Base-by-base conservation (phyloP, 2,113 vertebrate genomes). In the Ceratotherium simum region DNA sequence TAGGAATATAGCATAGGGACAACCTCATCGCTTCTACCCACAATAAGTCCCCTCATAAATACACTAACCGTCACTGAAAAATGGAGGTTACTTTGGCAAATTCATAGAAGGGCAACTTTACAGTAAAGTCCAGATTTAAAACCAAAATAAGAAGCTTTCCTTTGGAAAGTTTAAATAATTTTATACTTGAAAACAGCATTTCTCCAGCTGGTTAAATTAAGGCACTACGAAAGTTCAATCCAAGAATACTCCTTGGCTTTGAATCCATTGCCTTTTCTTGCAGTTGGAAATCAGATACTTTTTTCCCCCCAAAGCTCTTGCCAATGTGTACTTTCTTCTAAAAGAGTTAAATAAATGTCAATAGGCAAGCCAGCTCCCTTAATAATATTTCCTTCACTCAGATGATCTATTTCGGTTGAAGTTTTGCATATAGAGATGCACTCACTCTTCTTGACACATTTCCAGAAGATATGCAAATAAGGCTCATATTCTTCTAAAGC, bases 211-310 rank as follows among this genome's bases (percentile, higher is more conserved):
- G 67, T 75, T 97, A 97, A 96, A 97, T 96, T 95, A 94, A 97
- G 89, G 72, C 64, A 65, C 62, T 81, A 67, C 39, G 23, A 95
- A 97, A 97, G 94, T 97, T 94, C 94, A 95, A 69, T 96, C 92
- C 60, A 96, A 92, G 91, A 98, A 97, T 95, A 96, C 10, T 70
- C 67, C 62, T 97, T 96, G 93, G 87, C 82, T 97, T 97, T 94
- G 75, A 90, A 95, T 96, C 39, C 2, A 11, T 90, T 96, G 94
- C 76, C 65, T 97, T 96, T 97, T 92, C 81, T 90, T 96, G 13
- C 70, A 67, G 65, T 95, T 93, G 85, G 46, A 81, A 97, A 97
- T 92, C 21, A 42, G 73, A 92, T 60, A 91, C 58, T 51, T 93
- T 93, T 93, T n/a, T 23, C 1, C 85, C 25, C 56, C 25, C 56